Base-by-base conservation (phyloP, 2,797 vertebrate genomes). In the Carapus acus region DNA sequence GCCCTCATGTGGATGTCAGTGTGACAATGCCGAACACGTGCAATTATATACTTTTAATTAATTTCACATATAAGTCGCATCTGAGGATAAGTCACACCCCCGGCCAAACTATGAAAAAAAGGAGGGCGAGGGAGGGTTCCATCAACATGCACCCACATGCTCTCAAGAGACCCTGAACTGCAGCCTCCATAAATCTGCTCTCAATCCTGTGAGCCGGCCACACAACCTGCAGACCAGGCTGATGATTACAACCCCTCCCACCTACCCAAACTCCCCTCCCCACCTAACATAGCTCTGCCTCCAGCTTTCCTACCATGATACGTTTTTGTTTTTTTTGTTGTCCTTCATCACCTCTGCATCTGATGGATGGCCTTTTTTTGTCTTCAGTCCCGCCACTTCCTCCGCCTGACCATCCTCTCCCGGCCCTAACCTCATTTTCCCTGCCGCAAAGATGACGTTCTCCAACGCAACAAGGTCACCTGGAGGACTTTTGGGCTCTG, bases 141-240 rank as follows among this genome's bases (percentile, higher is more conserved):
- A 69, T 84, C 64, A 69, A 72, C 67, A 47, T 55, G 71, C 70
- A 78, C 83, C 87, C 83, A 87, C 86, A 71, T 63, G 7, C 59
- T 86, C 79, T 66, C 69, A 33, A 49, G 78, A 79, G 77, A 77
- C 58, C 47, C 15, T 47, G 52, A 74, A 64, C 77, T 68, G 68
- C 69, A 52, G 67, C 73, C 65, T 65, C 67, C 69, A 80, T 81
- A 84, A 79, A 84, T 81, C 73, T 81, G 57, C 39, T 57, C 49
- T 74, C 73, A 56, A 54, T 75, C 69, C 73, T 52, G 43, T 46
- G 47, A 41, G 21, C 40, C 45, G 58, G 49, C 50, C 39, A 53
- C 33, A 21, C 56, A 49, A 57, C 68, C 62, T 76, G 67, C 68
- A 80, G 66, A 67, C 16, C 11, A 43, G 7, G 16, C 20, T 58